Base-by-base conservation (phyloP, 2,888 invertebrate species). In the Sepioteuthis lessoniana region DNA sequence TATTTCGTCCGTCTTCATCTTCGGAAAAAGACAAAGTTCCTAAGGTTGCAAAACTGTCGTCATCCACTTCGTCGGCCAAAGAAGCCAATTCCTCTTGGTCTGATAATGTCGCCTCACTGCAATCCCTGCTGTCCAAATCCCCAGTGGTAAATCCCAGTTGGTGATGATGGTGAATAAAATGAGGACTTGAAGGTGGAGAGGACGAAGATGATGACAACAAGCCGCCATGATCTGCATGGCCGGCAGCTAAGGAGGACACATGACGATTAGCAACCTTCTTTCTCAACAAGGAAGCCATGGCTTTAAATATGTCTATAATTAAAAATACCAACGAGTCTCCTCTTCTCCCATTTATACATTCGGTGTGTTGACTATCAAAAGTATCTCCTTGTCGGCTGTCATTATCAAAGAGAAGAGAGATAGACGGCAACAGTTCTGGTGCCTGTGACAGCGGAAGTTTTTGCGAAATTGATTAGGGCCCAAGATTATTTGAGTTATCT, bases 41-140 rank as follows among this genome's bases (percentile, higher is more conserved):
- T 47, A 92, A 47, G 92, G 42, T 92, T n/a, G 92, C 92, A 38
- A 92, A 92, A 47, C 47, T 92, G 31, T 92, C 92, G 31, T 92
- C 92, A 46, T 92, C 92, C 46, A 92, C 47, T 92, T 92, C 92
- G n/a, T 92, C 92, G 42, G 92, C 92, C 42, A 92, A 47, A 31
- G 92, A 92, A n/a, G 92, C 92, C 3, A 92, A n/a, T 92, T 92
- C 92, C 21, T 92, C 92, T 47, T 92, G 92, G 92, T 92, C 92
- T 31, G 92, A 92, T 47, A 92, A 76, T 35, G 76, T 76, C 16
- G 76, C 76, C 76, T 76, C 76, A 13, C 76, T 76, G n/a, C 76
- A 76, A 76, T 76, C 55, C 55, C 55, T 35, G n/a, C 76, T 76
- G 76, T 76, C 76, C n/a, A 76, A n/a, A 35, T 76, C 76, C 16